Evolutionary conservation across 2,113 vertebrate species (phyloP), one percentile per base, ranked within the genome.

Genomic region (Gymnogyps californianus): DNA sequence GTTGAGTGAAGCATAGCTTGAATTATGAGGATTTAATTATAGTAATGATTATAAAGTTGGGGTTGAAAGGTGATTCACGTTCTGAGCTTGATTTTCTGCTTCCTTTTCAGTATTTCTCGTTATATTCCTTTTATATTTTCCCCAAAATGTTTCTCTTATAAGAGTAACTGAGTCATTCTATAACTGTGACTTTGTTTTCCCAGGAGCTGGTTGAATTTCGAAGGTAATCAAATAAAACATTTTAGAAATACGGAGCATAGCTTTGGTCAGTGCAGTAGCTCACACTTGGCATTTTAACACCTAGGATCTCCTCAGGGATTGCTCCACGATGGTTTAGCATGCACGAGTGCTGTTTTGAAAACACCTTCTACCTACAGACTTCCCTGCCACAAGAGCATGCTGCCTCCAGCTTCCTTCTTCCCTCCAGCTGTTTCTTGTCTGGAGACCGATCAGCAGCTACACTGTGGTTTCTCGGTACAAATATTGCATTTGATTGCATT

Each of bases 1-100:
- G 51, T 87, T 85, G 81, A 94, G 54, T 83, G 94, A 94, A 94
- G 58, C 78, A 32, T 51, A 85, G n/a, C 51, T 90, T 91, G 83
- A 91, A 91, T 96, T 87, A 87, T 69, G 65, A 96, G 84, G 40
- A 91, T 96, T 93, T 96, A 91, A 97, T 96, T 93, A 91, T 19
- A 71, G 34, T 69, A 95, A 96, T 85, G 32, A 92, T 89, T 91
- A 64, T 83, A 55, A 58, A 83, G 36, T 66, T 69, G 47, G 9
- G 24, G 66, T 95, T 93, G 58, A 83, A 95, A 95, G 54, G 66
- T 87, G 62, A 87, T 87, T 94, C 71, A 62, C 62, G 32, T 80
- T 95, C 66, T 77, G 46, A 91, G 54, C 36, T 66, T 46, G 13
- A 52, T 40, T 83, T 78, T 55, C 32, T 75, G 18, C 29, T 89